These are phyloP conservation scores for Adelphocoris suturalis DNA, from an alignment of 2,888 invertebrate species.

Conservation along the genomic window DNA sequence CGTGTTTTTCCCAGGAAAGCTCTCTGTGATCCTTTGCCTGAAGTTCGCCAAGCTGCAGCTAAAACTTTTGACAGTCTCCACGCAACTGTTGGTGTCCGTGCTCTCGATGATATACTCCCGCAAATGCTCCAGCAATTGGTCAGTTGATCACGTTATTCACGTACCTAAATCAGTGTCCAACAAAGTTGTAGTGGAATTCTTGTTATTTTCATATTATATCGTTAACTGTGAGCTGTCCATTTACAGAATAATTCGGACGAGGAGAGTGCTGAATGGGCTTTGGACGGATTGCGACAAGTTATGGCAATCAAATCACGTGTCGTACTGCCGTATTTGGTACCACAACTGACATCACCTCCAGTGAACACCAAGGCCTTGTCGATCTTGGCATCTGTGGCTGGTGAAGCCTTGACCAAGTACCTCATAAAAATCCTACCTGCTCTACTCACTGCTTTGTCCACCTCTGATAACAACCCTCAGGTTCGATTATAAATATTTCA, in stretches of 20 bases:
- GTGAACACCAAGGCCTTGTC: constrained; percentile 96
- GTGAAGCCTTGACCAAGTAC: constrained; percentile 93
- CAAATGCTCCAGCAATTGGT: constrained; percentile 90
- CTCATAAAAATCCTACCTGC: constrained; percentile 95
- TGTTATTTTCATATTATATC: too few species aligned
- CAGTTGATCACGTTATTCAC: constrained; percentile 74
- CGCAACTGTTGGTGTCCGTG: constrained; percentile 94
- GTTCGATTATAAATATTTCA: constrained; percentile 56
- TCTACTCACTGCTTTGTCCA: constrained; percentile 87
- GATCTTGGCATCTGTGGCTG: constrained; percentile 95
- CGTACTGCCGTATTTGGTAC: constrained; percentile 96
- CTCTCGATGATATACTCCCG: constrained; percentile 97
- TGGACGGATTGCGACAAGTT: constrained; percentile 97
- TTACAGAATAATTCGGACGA: constrained; percentile 87
- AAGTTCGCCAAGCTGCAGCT: constrained; percentile 96
- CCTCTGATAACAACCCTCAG: constrained; percentile 83
- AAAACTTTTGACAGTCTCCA: constrained; percentile 98
- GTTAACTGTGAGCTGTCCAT: neutral
- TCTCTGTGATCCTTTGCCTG: constrained; percentile 94
- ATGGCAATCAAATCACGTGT: constrained; percentile 98
- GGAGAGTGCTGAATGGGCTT: constrained; percentile 90
- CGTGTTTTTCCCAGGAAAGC: constrained; percentile 83
- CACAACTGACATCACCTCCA: constrained; percentile 92
- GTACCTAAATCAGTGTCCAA: too few species aligned
- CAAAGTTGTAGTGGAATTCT: too few species aligned